A percentile compares a stretch with the other conserved stretches of the same genome.
These are phyloP conservation scores for Ophiothrix spiculata DNA, from an alignment of 35 echinoderm and acorn worm species.

Conservation along the genomic window DNA sequence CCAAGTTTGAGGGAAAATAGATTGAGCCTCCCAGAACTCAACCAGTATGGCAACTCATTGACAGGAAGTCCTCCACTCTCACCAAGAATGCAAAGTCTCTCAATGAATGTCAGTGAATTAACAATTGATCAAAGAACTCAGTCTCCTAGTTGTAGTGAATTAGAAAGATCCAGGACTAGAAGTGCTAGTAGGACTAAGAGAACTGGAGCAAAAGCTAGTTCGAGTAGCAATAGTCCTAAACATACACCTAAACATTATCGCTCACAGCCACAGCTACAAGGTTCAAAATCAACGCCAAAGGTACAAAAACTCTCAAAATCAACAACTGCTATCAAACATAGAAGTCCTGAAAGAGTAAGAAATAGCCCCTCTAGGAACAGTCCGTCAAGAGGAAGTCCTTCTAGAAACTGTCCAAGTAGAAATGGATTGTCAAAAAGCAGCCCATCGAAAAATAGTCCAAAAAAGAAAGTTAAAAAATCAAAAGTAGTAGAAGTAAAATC, in stretches of 20 bases:
- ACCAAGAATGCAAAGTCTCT: slow-evolving; percentile 20
- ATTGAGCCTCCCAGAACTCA: too few relatives aligned
- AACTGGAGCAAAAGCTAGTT: slow-evolving; percentile 9
- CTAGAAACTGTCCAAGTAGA: not conserved
- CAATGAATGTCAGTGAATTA: slow-evolving; percentile 24
- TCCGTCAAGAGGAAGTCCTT: not conserved
- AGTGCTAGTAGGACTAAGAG: not conserved
- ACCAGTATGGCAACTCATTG: too few relatives aligned
- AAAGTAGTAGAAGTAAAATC: too few relatives aligned
- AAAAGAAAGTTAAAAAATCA: not conserved
- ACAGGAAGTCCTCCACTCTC: not conserved
- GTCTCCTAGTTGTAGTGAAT: not conserved
- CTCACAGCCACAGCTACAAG: slow-evolving; percentile 42
- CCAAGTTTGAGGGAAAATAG: too few relatives aligned
- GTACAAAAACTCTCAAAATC: slow-evolving; percentile 61
- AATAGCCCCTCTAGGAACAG: not conserved
- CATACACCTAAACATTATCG: slow-evolving; percentile 48
- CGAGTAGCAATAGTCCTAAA: not conserved
- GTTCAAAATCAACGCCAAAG: slow-evolving; percentile 39
- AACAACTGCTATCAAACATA: slow-evolving; percentile 37
- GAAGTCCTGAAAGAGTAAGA: slow-evolving; percentile 27
- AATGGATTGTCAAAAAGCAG: not conserved
- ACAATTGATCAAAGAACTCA: not conserved
- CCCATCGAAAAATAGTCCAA: not conserved
- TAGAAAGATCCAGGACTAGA: not conserved